Evolutionary conservation across 1,140 invertebrate species (phyloP).

Genomic region (Drosophila arawakana): DNA sequence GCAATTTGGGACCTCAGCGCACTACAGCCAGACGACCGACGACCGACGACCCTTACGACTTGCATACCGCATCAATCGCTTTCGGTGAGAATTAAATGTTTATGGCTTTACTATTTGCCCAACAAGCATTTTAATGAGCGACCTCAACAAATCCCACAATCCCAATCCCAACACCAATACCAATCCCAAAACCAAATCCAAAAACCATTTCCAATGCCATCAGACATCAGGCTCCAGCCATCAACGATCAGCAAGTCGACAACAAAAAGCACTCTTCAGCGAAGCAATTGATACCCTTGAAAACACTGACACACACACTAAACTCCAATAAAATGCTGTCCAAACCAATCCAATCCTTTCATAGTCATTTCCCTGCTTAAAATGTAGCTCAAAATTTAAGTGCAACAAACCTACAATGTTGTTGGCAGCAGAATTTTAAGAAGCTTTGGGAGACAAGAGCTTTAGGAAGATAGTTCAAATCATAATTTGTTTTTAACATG

Average conservation of each 20-base stretch:
- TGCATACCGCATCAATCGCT: slow-evolving; percentile 69
- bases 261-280: slow-evolving; percentile 71
- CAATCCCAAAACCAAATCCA: slow-evolving; percentile 21
- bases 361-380: slow-evolving; percentile 31
- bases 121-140: slow-evolving; percentile 64
- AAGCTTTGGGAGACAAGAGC: not conserved
- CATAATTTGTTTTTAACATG: too few species aligned
- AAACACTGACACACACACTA: not conserved
- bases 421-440: slow-evolving; percentile 2
- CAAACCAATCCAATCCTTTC: slow-evolving; percentile 12
- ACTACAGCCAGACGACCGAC: slow-evolving; percentile 42
- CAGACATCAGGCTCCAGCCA: not conserved
- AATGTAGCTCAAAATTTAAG: slow-evolving; percentile 39
- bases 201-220: slow-evolving; percentile 5
- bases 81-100: slow-evolving; percentile 79
- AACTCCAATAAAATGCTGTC: not conserved
- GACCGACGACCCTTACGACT: slow-evolving; percentile 30
- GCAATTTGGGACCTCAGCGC: slow-evolving; percentile 71
- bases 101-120: slow-evolving; percentile 63
- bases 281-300: slow-evolving; percentile 67
- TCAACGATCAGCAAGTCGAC: slow-evolving; percentile 43
- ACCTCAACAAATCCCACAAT: slow-evolving; percentile 42
- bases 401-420: slow-evolving; percentile 35
- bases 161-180: not conserved
- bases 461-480: too few species aligned